These are phyloP conservation scores for Turdus rufiventris DNA, from an alignment of 2,113 vertebrate genomes.

Conservation along the genomic window DNA sequence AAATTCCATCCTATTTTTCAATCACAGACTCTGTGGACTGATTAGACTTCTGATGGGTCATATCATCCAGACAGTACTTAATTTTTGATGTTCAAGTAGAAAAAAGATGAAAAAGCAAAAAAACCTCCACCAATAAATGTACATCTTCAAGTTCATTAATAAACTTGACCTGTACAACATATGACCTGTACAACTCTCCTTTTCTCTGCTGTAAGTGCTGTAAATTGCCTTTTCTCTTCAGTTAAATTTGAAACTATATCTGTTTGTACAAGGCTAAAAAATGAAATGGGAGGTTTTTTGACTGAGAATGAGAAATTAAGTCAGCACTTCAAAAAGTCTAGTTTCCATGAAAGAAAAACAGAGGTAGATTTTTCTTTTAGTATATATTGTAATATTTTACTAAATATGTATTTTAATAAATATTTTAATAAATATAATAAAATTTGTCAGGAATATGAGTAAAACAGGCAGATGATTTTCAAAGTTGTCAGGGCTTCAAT, in stretches of 20 bases:
- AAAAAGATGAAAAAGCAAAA: background rate
- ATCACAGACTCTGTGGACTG: background rate
- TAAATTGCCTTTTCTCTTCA: background rate
- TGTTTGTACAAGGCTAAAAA: background rate
- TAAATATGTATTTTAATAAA: too few relatives aligned
- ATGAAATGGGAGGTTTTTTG: background rate
- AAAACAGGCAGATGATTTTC: background rate
- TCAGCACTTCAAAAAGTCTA: background rate
- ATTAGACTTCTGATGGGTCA: background rate
- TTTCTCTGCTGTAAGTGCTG: background rate
- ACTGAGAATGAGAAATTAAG: background rate
- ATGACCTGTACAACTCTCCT: background rate
- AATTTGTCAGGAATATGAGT: background rate
- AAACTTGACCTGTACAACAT: background rate
- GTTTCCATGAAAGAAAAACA: background rate
- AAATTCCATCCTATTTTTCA: background rate
- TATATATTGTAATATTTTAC: background rate
- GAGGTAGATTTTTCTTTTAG: background rate
- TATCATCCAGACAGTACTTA: background rate
- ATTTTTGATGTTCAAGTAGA: background rate
- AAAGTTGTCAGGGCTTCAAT: background rate
- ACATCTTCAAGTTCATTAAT: background rate
- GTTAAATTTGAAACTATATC: background rate
- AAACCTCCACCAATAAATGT: fast-evolving
- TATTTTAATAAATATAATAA: too few relatives aligned